Conservation (phyloP, 2,888 invertebrate genomes). For the Esperia sulphurella region DNA sequence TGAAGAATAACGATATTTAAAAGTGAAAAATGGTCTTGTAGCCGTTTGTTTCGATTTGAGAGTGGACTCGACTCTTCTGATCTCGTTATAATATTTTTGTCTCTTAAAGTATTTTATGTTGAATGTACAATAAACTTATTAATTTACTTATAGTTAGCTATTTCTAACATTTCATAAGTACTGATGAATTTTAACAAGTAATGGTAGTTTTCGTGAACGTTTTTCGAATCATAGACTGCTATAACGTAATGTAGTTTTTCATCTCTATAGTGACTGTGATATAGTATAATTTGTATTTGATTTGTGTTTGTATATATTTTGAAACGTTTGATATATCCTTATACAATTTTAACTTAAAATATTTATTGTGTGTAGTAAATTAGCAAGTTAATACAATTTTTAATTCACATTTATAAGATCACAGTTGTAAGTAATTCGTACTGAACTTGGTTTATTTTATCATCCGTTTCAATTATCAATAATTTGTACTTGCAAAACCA, state of each 20-base stretch:
- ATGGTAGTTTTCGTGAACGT: slow-evolving; percentile 46
- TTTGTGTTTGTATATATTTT: slow-evolving; percentile 68
- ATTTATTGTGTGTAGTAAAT: slow-evolving; percentile 57
- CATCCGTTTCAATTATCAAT: slow-evolving; percentile 34
- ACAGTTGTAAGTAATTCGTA: slow-evolving; percentile 51
- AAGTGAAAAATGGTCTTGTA: too few species aligned
- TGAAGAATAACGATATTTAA: too few species aligned
- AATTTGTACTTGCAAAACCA: slow-evolving; percentile 45
- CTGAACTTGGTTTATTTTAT: slow-evolving; percentile 46
- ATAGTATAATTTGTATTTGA: slow-evolving; percentile 71
- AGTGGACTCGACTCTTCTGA: neutral
- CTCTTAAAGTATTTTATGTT: too few species aligned
- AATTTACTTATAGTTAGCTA: neutral
- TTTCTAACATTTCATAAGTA: slow-evolving; percentile 16
- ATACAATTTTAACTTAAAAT: slow-evolving; percentile 69
- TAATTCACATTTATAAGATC: slow-evolving; percentile 24
- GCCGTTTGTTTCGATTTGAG: too few species aligned
- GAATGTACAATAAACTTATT: slow-evolving; percentile 8
- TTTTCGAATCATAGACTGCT: slow-evolving; percentile 64
- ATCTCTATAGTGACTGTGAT: slow-evolving; percentile 77
- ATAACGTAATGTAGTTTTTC: slow-evolving; percentile 57
- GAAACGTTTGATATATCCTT: slow-evolving; percentile 74
- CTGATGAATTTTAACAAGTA: neutral
- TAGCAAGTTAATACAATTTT: slow-evolving; percentile 27
- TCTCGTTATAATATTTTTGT: neutral